Evolutionary conservation across 1,140 invertebrate genomes (phyloP).

Genomic region (Anoplolepis gracilipes): DNA sequence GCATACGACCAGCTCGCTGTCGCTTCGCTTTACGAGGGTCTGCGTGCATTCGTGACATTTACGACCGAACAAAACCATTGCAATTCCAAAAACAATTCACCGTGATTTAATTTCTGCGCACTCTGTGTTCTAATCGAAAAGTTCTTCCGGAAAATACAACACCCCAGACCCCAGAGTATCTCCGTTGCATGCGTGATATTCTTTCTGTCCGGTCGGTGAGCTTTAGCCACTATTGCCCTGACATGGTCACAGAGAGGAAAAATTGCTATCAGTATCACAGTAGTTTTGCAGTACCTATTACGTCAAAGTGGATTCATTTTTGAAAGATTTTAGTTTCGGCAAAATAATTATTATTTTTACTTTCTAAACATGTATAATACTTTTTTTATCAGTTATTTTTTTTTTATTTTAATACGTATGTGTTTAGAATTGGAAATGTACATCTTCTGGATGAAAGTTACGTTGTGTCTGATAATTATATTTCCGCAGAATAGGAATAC

Average conservation of each 20-base stretch:
- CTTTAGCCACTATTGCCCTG: neutral
- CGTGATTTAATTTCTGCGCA: slow-evolving; percentile 64
- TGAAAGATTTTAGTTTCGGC: neutral
- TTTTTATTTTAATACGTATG: neutral
- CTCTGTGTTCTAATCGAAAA: slow-evolving; percentile 60
- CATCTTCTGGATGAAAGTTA: neutral
- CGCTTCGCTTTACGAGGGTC: slow-evolving; percentile 67
- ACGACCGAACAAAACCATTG: slow-evolving; percentile 66
- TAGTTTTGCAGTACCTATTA: neutral
- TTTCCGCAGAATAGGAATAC: slow-evolving; percentile 1
- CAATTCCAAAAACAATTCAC: slow-evolving; percentile 28
- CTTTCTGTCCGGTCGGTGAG: neutral
- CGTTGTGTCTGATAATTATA: neutral
- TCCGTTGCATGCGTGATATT: neutral
- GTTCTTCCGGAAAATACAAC: slow-evolving; percentile 67
- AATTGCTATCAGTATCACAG: neutral
- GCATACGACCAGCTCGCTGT: slow-evolving; percentile 27
- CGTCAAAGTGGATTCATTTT: neutral
- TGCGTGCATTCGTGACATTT: slow-evolving; percentile 62
- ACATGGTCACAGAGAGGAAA: neutral
- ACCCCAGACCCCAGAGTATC: neutral
- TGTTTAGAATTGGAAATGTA: neutral
- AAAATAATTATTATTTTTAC: neutral
- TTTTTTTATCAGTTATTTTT: too few relatives aligned
- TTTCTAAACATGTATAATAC: neutral